Conservation (phyloP, 2,888 invertebrate genomes). For the Idaea dimidiata region DNA sequence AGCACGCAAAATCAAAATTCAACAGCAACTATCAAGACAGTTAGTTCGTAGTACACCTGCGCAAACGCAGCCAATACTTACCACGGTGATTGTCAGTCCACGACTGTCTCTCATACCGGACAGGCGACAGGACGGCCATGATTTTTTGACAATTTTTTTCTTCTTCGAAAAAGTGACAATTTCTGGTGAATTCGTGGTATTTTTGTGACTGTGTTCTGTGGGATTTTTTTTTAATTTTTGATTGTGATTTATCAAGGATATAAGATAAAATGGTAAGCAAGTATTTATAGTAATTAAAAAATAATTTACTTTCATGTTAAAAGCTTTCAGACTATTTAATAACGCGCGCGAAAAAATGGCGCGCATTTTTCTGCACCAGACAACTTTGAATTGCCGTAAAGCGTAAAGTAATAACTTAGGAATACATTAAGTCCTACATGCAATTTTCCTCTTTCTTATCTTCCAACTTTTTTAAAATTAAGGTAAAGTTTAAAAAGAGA, state of each 20-base stretch:
- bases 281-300: constrained; percentile 1
- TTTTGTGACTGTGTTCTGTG: constrained; percentile 46
- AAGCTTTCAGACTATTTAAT: not conserved
- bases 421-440: not conserved
- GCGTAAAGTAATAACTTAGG: not conserved
- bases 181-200: constrained; percentile 33
- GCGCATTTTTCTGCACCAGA: not conserved
- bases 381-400: not conserved
- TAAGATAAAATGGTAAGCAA: constrained; percentile 66
- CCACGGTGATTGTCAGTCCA: constrained; percentile 69
- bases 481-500: not conserved
- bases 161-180: constrained; percentile 32
- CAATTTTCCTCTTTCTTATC: not conserved
- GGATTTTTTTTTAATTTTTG: constrained; percentile 37
- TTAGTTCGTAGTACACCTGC: constrained; percentile 58
- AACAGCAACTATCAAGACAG: constrained; percentile 69
- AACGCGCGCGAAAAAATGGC: not conserved
- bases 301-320: not conserved
- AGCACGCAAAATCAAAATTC: constrained; percentile 26
- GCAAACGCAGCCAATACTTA: constrained; percentile 65
- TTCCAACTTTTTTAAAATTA: not conserved
- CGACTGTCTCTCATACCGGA: constrained; percentile 66
- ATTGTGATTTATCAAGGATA: constrained; percentile 40
- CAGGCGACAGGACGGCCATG: constrained; percentile 69
- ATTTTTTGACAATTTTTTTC: constrained; percentile 25